These are phyloP conservation scores for Contarinia nasturtii DNA, from an alignment of 1,140 invertebrate species.

Conservation along the genomic window DNA sequence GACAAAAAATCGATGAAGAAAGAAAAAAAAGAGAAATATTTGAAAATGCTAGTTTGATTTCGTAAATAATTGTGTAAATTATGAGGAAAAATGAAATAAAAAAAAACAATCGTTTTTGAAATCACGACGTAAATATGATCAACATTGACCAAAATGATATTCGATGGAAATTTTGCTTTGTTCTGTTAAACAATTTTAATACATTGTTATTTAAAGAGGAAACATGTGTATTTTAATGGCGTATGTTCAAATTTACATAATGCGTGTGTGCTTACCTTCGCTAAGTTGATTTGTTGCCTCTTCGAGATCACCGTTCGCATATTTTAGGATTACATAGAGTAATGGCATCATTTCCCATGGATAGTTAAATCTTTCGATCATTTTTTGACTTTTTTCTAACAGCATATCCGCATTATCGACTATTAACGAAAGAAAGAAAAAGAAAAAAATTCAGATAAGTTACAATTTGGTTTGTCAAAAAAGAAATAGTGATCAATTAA, in stretches of 20 bases:
- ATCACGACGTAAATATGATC: background rate
- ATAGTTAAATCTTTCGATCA: conserved; percentile 48
- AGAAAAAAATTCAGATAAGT: too few species aligned
- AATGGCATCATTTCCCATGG: conserved; percentile 51
- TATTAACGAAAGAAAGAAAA: conserved; percentile 15
- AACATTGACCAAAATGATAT: background rate
- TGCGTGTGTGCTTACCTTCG: conserved; percentile 34
- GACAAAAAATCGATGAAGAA: background rate
- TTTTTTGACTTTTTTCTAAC: conserved; percentile 44
- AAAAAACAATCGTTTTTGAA: background rate
- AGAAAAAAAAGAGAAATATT: conserved; percentile 1
- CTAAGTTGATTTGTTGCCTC: conserved; percentile 45
- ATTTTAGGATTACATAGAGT: conserved; percentile 50
- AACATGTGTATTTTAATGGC: background rate
- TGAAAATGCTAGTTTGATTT: background rate
- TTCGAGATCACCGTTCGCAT: conserved; percentile 42
- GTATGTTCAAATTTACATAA: background rate
- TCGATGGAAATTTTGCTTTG: background rate
- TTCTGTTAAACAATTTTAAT: background rate
- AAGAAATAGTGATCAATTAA: too few species aligned
- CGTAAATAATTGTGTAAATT: background rate
- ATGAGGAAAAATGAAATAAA: background rate
- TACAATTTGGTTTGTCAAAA: too few species aligned
- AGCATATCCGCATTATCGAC: conserved; percentile 34
- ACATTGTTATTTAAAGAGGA: background rate